Conservation (phyloP, 30 jellyfish, hydroid and myxozoan species). For the Rhopilema esculentum region DNA sequence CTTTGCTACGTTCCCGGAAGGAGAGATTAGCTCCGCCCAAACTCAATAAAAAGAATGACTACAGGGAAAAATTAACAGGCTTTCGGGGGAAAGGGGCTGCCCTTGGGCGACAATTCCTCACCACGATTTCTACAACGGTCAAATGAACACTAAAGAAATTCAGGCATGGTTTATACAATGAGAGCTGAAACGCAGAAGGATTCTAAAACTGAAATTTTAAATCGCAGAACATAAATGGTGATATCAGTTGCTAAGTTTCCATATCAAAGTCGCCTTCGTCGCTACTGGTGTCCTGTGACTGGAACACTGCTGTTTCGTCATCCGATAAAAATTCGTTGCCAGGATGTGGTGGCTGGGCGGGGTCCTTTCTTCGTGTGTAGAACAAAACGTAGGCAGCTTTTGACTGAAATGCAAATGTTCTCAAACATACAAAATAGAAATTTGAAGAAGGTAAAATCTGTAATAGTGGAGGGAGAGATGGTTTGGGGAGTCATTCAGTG, state of each 20-base stretch:
- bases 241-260: conserved; percentile 36
- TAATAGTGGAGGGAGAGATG: background rate
- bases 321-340: conserved; percentile 89
- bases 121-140: no score
- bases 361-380: conserved; percentile 92
- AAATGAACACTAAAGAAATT: no score
- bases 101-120: no score
- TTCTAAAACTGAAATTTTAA: background rate
- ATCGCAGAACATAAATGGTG: background rate
- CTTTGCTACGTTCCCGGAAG: no score
- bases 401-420: conserved; percentile 56
- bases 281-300: conserved; percentile 52
- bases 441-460: background rate
- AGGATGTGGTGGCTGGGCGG: conserved; percentile 83
- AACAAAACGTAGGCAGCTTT: conserved; percentile 94
- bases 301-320: conserved; percentile 66
- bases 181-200: background rate
- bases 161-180: background rate
- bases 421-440: background rate
- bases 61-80: no score
- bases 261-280: conserved; percentile 56
- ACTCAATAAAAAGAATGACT: no score
- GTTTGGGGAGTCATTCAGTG: no score
- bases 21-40: no score
- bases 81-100: no score